Percentiles rank a stretch among this genome's conserved stretches.
Conservation (phyloP, 2,797 vertebrate genomes). For the Leontocebus nigricollis region DNA sequence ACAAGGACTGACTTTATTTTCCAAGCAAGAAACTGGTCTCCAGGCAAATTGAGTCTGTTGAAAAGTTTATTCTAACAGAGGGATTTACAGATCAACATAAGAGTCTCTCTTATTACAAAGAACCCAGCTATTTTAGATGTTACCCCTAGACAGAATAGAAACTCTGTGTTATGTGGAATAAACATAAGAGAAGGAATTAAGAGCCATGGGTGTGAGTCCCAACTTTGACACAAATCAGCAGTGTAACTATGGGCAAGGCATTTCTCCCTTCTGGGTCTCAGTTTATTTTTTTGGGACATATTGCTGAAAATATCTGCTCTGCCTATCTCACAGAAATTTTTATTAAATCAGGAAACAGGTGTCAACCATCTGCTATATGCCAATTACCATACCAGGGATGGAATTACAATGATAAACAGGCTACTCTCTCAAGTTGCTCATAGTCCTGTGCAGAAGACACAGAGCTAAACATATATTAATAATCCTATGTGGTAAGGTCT, state of each 20-base stretch:
- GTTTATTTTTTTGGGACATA: slow-evolving; percentile 6
- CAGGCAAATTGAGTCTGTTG: not conserved
- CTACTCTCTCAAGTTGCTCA: not conserved
- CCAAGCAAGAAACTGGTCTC: slow-evolving; percentile 21
- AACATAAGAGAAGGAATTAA: not conserved
- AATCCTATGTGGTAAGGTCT: not conserved
- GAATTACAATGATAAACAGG: not conserved
- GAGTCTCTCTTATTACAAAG: not conserved
- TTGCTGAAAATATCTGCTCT: not conserved
- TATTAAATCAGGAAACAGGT: not conserved
- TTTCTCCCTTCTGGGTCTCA: not conserved
- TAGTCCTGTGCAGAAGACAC: not conserved
- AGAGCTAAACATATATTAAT: not conserved
- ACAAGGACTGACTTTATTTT: not conserved
- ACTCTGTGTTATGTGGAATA: not conserved
- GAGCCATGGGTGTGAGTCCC: not conserved
- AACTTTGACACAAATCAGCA: not conserved
- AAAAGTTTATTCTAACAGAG: not conserved
- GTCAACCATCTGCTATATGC: not conserved
- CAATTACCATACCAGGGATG: not conserved
- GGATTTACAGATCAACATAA: not conserved
- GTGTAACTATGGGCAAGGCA: not conserved
- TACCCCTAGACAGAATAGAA: not conserved
- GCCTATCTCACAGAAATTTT: not conserved
- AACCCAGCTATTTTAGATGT: not conserved